Evolutionary conservation across 2,888 invertebrate genomes (phyloP), one percentile per base, ranked within the genome.

Genomic region (Schrankia costaestrigalis): DNA sequence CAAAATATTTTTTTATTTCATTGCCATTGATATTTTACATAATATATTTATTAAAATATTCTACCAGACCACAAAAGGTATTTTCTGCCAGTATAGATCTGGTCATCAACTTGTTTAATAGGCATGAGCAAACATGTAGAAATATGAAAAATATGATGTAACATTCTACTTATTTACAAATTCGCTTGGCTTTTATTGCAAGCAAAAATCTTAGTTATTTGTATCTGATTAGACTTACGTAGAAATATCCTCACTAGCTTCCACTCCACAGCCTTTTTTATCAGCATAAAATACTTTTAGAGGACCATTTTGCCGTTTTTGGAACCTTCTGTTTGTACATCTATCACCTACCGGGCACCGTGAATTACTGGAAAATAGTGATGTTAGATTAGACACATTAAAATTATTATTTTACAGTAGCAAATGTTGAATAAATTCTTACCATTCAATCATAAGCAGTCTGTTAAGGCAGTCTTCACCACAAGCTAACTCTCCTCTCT

Each of bases 361-460:
- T 3, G 93, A 91, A 8, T 98, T 97, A 89, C 98, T 96, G 85
- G 24, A 90, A 35, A 13, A 36, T 17, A 22, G 31, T 1, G 13
- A 13, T 8, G 11, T 17, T 15, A 18, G 11, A 1, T 5, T 13
- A 11, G 19, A 21, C 12, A 11, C 0, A 10, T 18, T 11, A 19
- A 11, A 15, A 3, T 11, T n/a, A 27, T n/a, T n/a, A n/a, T n/a
- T n/a, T n/a, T n/a, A n/a, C n/a, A n/a, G n/a, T n/a, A n/a, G n/a
- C 3, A 25, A 29, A 21, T 9, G 11, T 15, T 3, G 6, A 22
- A 1, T 4, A 22, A 5, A 15, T 1, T 9, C 1, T 83, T 88
- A 96, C 96, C 97, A 99, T 91, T 99, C 99, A 71, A 99, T 98
- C 94, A 98, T 96, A n/a, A 99, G 91, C 71, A 98, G 90, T 68